Evolutionary conservation across 1,140 invertebrate species (phyloP), one percentile per base, ranked within the genome.

Genomic region (Formica exsecta): DNA sequence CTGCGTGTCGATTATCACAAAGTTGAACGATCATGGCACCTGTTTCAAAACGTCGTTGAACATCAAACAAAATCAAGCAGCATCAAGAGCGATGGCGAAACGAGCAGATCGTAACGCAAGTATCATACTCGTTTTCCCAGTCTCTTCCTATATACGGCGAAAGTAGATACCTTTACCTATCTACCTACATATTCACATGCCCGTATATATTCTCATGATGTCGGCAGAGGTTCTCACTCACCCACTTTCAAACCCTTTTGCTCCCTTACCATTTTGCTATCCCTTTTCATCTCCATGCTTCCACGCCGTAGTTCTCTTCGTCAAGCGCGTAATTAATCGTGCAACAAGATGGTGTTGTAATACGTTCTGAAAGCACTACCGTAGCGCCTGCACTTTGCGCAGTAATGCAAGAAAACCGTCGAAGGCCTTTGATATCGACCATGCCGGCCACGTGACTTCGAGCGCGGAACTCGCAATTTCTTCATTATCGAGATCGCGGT

Each of bases 281-380:
- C 38, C 68, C 38, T 41, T 62, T 54, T 74, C 54, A 54, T 61
- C 61, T 41, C 25, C n/a, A 41, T 44, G 41, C 80, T 76, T 84
- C 61, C 25, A 48, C 71, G 57, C 13, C 44, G 59, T 41, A 66
- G 36, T 38, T 77, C 32, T 22, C 48, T 77, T n/a, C 59, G 81
- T 57, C 74, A 44, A 79, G 83, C 62, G 74, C 74, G 74, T 85
- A 77, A 85, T 85, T 85, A 85, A 85, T 85, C 83, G 83, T 61
- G 74, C 83, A 79, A 75, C 83, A 64, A 65, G 68, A 29, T 68
- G 59, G 25, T 79, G 83, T 79, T 77, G 83, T 85, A 85, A 85
- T 65, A 79, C 62, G 59, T 74, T 29, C 79, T 83, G 79, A 83
- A 83, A 83, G 79, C 79, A 74, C 68, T 74, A 73, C 66, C 65